phyloP scores from a whole-genome alignment of 2,113 vertebrate genomes.

The Crotalus horridus region DNA sequence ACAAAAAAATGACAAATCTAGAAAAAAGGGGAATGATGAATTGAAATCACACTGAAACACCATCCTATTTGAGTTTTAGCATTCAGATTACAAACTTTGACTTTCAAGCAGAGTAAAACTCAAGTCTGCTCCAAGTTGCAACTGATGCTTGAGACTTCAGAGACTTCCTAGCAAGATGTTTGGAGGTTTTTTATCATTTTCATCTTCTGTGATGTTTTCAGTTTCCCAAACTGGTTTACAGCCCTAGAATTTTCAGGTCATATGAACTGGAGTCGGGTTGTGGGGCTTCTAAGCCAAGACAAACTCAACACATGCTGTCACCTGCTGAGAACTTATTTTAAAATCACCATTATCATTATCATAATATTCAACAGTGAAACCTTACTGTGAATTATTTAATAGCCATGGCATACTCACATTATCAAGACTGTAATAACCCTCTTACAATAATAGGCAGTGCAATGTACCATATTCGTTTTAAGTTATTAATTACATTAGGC shows the following conservation, averaged over 20 bases:
- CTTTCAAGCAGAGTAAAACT: not conserved
- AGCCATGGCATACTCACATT: slow-evolving; percentile 39
- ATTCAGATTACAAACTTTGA: slow-evolving; percentile 46
- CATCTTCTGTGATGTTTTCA: not conserved
- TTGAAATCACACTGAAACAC: not conserved
- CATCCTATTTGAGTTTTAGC: slow-evolving; percentile 5
- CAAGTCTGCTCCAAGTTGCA: not conserved
- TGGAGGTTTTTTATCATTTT: not conserved
- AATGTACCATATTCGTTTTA: slow-evolving; percentile 55
- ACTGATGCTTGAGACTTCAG: not conserved
- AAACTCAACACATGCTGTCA: not conserved
- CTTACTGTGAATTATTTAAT: slow-evolving; percentile 59
- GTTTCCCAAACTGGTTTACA: not conserved
- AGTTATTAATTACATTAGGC: slow-evolving; percentile 56
- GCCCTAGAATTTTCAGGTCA: not conserved
- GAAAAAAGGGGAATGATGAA: not conserved
- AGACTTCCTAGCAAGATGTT: not conserved
- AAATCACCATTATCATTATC: not conserved
- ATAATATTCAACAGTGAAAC: slow-evolving; percentile 37
- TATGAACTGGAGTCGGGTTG: not conserved
- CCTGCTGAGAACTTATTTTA: not conserved
- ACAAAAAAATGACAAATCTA: not conserved
- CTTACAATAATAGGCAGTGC: slow-evolving; percentile 52
- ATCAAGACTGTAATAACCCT: slow-evolving; percentile 52
- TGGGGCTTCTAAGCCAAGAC: not conserved